Evolutionary conservation across 1,140 invertebrate species (phyloP).

Genomic region (Sycophila sp.): DNA sequence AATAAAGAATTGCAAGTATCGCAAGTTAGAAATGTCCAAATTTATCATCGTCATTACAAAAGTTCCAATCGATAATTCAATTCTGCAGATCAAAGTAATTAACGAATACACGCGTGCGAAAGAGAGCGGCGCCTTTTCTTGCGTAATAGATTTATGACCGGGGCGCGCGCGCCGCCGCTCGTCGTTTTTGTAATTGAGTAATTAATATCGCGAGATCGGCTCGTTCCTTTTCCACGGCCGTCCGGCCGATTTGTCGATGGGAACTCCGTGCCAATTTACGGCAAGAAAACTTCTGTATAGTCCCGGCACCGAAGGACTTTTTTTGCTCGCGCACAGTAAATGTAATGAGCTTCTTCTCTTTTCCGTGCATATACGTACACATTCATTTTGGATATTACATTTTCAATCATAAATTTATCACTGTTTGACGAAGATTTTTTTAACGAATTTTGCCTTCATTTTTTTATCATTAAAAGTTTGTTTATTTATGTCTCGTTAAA

Average conservation of each 20-base stretch:
- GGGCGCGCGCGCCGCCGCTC: not conserved
- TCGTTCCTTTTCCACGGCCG: not conserved
- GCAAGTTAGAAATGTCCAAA: not conserved
- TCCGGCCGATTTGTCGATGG: not conserved
- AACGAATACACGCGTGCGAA: not conserved
- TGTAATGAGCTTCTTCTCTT: not conserved
- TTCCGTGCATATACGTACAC: too few species aligned
- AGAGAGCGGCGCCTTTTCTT: not conserved
- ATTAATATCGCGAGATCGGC: not conserved
- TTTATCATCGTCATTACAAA: not conserved
- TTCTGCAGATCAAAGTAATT: not conserved
- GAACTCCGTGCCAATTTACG: not conserved
- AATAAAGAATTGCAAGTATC: not conserved
- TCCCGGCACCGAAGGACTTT: too few species aligned
- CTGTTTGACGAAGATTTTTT: too few species aligned
- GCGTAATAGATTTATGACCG: not conserved
- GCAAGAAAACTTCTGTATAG: too few species aligned
- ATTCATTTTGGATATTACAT: not conserved
- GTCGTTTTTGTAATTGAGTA: conserved; percentile 10
- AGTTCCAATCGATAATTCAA: not conserved
- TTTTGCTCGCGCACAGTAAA: not conserved
- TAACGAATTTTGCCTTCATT: too few species aligned
- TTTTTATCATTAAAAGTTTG: too few species aligned
- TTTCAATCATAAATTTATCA: too few species aligned
- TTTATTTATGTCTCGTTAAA: too few species aligned